Conservation (phyloP, 2,888 invertebrate genomes). For the Glaucopsyche alexis region DNA sequence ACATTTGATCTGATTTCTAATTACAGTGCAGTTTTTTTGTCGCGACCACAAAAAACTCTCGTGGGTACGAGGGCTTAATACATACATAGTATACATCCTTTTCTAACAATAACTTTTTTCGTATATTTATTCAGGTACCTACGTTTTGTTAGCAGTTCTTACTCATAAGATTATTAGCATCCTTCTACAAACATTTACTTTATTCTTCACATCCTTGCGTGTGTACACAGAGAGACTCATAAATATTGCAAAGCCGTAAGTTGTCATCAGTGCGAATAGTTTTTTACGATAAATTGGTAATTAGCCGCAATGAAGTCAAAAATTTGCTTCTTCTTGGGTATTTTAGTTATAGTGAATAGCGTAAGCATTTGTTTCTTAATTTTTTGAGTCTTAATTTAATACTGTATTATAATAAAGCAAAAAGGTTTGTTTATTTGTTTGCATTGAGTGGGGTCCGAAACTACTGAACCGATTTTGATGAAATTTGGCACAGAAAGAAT, state of each 20-base stretch:
- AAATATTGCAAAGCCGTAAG: conserved; percentile 1
- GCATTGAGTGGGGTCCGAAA: no score
- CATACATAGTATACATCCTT: no score
- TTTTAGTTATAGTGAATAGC: conserved; percentile 22
- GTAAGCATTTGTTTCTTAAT: conserved; percentile 13
- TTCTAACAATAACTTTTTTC: no score
- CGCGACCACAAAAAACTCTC: no score
- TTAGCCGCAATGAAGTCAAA: conserved; percentile 32
- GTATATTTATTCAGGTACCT: neutral
- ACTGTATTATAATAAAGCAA: no score
- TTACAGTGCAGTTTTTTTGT: no score
- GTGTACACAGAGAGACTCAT: conserved; percentile 32
- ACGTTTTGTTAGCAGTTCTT: neutral
- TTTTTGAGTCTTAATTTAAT: no score
- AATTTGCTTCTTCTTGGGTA: conserved; percentile 34
- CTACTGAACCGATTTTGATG: no score
- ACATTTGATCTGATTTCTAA: no score
- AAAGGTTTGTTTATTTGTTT: no score
- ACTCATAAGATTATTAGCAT: conserved; percentile 12
- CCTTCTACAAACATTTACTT: conserved; percentile 22
- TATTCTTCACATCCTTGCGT: conserved; percentile 32
- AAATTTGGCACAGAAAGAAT: no score
- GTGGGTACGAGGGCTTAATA: no score
- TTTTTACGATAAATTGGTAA: conserved; percentile 21
- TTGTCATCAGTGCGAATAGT: conserved; percentile 27